A percentile compares a stretch with the other conserved stretches of the same genome.
Evolutionary conservation across 2,888 invertebrate genomes (phyloP).

Genomic region (Gonocerus acuteangulatus): DNA sequence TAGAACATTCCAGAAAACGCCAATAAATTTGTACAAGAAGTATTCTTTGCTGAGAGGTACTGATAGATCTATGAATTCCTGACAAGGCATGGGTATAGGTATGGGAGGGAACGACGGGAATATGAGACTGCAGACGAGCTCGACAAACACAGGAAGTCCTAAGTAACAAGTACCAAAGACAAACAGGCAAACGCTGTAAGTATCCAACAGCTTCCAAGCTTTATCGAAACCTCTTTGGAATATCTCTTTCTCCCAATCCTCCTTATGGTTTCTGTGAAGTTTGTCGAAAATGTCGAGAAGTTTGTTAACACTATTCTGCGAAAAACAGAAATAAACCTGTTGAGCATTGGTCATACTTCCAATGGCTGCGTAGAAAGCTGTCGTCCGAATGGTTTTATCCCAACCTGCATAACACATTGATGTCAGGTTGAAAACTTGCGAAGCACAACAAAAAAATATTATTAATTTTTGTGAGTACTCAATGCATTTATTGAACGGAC

Average conservation of each 20-base stretch:
- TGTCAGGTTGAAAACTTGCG: not conserved
- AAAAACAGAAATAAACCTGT: no score
- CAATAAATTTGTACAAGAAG: not conserved
- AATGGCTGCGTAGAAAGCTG: no score
- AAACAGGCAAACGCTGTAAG: not conserved
- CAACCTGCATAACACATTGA: no score
- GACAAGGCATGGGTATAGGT: not conserved
- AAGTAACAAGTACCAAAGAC: not conserved
- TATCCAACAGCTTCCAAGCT: not conserved
- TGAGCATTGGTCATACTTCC: no score
- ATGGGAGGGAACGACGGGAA: not conserved
- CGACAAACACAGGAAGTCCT: not conserved
- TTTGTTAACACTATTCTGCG: not conserved
- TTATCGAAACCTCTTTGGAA: not conserved
- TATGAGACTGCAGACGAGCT: not conserved
- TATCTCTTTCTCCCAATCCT: not conserved
- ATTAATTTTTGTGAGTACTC: no score
- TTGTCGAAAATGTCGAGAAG: not conserved
- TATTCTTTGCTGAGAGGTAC: not conserved
- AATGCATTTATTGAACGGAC: no score
- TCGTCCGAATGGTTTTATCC: no score
- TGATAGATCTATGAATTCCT: not conserved
- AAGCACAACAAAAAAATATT: not conserved
- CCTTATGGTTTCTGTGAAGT: not conserved
- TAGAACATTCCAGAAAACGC: not conserved